These are phyloP conservation scores for Archocentrus centrarchus DNA, from an alignment of 2,113 vertebrate species.

Conservation along the genomic window DNA sequence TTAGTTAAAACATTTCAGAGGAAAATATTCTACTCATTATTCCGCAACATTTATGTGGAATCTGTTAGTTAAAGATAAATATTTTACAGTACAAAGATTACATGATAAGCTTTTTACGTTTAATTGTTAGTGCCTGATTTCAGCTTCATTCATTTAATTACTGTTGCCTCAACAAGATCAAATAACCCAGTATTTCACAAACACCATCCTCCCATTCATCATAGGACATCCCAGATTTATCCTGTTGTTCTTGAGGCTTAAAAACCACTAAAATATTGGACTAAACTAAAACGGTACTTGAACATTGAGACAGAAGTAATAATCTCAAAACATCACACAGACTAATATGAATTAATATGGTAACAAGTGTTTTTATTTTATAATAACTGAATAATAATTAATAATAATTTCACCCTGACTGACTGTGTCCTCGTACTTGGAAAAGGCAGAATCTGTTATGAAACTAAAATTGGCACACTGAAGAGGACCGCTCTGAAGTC, in stretches of 20 bases:
- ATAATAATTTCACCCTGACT: background rate
- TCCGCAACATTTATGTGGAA: background rate
- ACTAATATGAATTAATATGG: background rate
- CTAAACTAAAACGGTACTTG: background rate
- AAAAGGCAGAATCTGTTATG: background rate
- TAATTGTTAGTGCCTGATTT: background rate
- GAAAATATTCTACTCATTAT: background rate
- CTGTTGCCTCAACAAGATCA: background rate
- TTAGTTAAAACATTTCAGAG: background rate
- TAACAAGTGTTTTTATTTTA: background rate
- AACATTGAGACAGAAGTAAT: background rate
- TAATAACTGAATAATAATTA: background rate
- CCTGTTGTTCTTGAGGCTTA: background rate
- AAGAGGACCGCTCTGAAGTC: background rate
- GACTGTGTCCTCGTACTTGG: background rate
- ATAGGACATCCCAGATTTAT: background rate
- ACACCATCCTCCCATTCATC: background rate
- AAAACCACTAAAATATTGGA: background rate
- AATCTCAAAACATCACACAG: background rate
- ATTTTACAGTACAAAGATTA: background rate
- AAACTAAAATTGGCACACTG: background rate
- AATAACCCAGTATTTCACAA: background rate
- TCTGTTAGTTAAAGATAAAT: background rate
- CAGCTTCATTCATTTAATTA: background rate
- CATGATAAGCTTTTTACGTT: background rate